phyloP scores from a whole-genome alignment of 1,140 invertebrate genomes.

The Wasmannia auropunctata region DNA sequence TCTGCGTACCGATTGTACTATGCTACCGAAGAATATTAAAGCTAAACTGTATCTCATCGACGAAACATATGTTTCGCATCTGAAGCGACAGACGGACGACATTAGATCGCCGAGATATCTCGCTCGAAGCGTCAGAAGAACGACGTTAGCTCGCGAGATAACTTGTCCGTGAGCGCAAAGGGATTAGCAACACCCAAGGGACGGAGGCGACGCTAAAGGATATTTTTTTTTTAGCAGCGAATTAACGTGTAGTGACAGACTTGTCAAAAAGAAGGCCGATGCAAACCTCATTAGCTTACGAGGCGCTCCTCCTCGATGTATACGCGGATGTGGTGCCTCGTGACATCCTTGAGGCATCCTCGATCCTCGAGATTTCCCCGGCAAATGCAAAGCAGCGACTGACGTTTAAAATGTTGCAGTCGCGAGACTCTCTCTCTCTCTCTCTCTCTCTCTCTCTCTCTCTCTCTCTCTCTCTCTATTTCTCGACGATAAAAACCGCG shows the following conservation, averaged over 20 bases:
- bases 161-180: not conserved
- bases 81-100: not conserved
- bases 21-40: not conserved
- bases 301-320: not conserved
- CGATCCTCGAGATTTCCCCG: slow-evolving; percentile 8
- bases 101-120: slow-evolving; percentile 30
- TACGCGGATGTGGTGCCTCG: not conserved
- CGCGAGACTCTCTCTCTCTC: not conserved
- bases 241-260: slow-evolving; percentile 48
- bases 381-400: slow-evolving; percentile 27
- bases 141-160: slow-evolving; percentile 1
- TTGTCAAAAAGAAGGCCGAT: slow-evolving; percentile 27
- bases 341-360: slow-evolving; percentile 8
- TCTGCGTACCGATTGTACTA: not conserved
- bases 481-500: not conserved
- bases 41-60: slow-evolving; percentile 1
- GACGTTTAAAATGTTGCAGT: slow-evolving; percentile 28
- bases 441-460: too few species aligned
- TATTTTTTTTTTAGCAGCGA: not conserved
- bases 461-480: too few species aligned
- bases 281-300: slow-evolving; percentile 24
- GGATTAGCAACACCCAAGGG: slow-evolving; percentile 8
- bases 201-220: not conserved
- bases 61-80: not conserved
- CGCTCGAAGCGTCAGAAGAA: not conserved